Percentiles rank a stretch among this genome's conserved stretches.
phyloP scores from a whole-genome alignment of 1,140 invertebrate genomes.

The Aphis craccivora region DNA sequence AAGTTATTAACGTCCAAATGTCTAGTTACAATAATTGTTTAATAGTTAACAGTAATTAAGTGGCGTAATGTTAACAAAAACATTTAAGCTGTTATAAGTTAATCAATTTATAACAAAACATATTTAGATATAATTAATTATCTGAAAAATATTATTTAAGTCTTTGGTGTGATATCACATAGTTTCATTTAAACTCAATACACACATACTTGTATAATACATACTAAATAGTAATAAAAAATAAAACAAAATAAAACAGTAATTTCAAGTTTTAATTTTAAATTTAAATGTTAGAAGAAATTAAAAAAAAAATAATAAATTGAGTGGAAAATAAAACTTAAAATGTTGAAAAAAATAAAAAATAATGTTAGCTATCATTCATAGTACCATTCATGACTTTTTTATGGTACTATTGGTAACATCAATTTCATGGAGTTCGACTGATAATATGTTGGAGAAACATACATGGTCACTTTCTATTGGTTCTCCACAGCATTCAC shows the following conservation, averaged over 20 bases:
- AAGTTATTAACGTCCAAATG: slow-evolving; percentile 39
- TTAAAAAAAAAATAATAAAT: neutral
- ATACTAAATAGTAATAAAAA: neutral
- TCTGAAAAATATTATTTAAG: neutral
- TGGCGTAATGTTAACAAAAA: neutral
- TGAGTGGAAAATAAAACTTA: neutral
- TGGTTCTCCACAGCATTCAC: slow-evolving; percentile 53
- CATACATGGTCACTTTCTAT: slow-evolving; percentile 53
- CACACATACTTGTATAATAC: neutral
- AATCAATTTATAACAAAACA: slow-evolving; percentile 4
- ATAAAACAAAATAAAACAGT: neutral
- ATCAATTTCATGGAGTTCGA: slow-evolving; percentile 47
- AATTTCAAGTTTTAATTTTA: neutral
- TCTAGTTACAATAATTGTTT: slow-evolving; percentile 37
- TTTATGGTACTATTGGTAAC: neutral
- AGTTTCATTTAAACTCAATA: neutral
- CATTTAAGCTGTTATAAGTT: neutral
- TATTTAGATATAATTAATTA: neutral
- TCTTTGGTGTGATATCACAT: neutral
- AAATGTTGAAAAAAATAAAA: slow-evolving; percentile 14
- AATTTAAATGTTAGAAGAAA: neutral
- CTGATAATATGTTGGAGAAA: slow-evolving; percentile 51
- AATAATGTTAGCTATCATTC: slow-evolving; percentile 24
- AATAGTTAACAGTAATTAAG: neutral
- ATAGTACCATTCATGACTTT: neutral